phyloP scores from a whole-genome alignment of 2,797 vertebrate species.

The Rhabdomys pumilio region DNA sequence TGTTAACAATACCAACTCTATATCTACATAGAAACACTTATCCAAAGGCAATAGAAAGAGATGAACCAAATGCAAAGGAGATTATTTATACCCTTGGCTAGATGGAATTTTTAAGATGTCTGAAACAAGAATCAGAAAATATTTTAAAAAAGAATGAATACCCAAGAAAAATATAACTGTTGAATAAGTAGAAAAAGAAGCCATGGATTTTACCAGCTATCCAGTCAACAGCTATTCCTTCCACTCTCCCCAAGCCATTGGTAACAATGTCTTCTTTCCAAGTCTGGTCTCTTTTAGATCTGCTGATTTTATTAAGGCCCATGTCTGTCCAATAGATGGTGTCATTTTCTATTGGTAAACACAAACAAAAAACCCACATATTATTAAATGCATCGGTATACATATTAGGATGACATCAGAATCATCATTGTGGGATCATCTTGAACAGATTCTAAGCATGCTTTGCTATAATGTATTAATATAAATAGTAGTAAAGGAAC shows the following conservation, averaged over 20 bases:
- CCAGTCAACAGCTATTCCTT: conserved; percentile 99
- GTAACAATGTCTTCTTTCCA: conserved; percentile 98
- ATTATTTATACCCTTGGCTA: conserved; percentile 42
- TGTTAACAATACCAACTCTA: conserved; percentile 71
- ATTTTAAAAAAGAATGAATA: conserved; percentile 30
- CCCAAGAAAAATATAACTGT: conserved; percentile 15
- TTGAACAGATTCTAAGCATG: background rate
- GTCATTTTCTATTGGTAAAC: conserved; percentile 93
- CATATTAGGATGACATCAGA: background rate
- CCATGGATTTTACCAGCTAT: conserved; percentile 93
- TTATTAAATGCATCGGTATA: conserved; percentile 35
- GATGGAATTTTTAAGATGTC: background rate
- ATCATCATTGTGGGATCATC: background rate
- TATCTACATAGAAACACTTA: conserved; percentile 71
- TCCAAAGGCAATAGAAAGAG: conserved; percentile 48
- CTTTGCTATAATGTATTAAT: conserved; percentile 35
- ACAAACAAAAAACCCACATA: background rate
- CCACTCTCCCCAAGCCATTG: conserved; percentile 97
- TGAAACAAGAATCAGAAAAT: conserved; percentile 65
- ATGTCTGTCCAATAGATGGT: conserved; percentile 99
- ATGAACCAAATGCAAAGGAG: conserved; percentile 59
- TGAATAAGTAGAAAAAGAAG: conserved; percentile 19
- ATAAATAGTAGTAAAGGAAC: background rate
- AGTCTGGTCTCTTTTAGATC: conserved; percentile 97
- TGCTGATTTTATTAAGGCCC: conserved; percentile 98